Percentiles rank a stretch among this genome's conserved stretches.
phyloP scores from a whole-genome alignment of 2,113 vertebrate species.

The Leucopsar rothschildi region DNA sequence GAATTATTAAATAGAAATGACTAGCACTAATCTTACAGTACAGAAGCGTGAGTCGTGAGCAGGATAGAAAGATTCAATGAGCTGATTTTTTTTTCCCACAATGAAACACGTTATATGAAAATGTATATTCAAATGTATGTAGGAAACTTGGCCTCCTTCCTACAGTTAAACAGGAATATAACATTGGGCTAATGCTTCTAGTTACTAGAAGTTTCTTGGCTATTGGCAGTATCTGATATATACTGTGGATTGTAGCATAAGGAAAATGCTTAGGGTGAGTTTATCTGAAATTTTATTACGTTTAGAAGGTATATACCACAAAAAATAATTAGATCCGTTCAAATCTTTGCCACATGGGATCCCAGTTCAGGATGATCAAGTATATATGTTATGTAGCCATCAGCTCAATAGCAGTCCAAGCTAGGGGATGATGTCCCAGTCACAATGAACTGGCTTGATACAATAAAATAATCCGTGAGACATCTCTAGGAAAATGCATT shows the following conservation, averaged over 20 bases:
- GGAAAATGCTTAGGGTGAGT: neutral
- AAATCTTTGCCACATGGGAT: neutral
- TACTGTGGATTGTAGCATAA: neutral
- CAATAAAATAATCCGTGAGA: neutral
- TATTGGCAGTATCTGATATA: neutral
- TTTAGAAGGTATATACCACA: neutral
- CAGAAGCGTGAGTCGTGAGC: neutral
- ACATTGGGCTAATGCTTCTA: neutral
- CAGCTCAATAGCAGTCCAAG: neutral
- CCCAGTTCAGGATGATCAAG: neutral
- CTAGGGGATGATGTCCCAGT: neutral
- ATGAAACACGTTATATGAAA: neutral
- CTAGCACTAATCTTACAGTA: neutral
- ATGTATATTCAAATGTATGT: neutral
- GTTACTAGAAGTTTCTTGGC: neutral
- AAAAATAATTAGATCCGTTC: neutral
- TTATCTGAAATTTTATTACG: neutral
- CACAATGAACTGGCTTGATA: neutral
- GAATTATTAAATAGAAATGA: neutral
- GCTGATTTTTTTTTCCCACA: neutral
- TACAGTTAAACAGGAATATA: neutral
- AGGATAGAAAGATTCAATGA: neutral
- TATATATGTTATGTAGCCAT: neutral
- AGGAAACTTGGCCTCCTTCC: neutral
- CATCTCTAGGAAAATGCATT: neutral